phyloP scores from a whole-genome alignment of 2,888 invertebrate genomes.

The Hydrotaea diabolus region DNA sequence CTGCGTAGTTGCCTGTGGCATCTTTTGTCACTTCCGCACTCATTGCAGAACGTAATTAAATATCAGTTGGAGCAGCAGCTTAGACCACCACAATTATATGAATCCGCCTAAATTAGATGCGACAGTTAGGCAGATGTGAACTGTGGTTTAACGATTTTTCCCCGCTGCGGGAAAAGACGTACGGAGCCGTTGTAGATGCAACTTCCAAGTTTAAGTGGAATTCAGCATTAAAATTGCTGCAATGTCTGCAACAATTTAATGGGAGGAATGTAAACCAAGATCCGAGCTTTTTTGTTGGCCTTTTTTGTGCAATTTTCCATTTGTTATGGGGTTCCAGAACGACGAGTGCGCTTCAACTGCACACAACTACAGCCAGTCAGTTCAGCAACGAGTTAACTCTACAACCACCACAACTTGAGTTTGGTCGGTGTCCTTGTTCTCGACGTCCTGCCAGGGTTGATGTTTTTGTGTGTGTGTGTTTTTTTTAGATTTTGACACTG shows the following conservation, averaged over 20 bases:
- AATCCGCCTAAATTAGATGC: neutral
- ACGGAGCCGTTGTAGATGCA: neutral
- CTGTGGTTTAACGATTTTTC: neutral
- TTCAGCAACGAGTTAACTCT: constrained; percentile 49
- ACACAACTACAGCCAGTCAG: constrained; percentile 12
- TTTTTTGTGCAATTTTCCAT: constrained; percentile 29
- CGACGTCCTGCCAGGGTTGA: neutral
- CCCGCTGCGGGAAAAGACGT: neutral
- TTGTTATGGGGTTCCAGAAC: constrained; percentile 29
- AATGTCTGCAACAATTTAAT: constrained; percentile 19
- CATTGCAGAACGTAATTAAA: constrained; percentile 67
- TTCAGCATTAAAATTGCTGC: constrained; percentile 28
- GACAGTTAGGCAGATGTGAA: neutral
- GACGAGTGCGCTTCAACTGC: constrained; percentile 26
- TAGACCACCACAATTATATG: constrained; percentile 39
- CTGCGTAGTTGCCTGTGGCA: constrained; percentile 56
- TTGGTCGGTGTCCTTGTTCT: constrained; percentile 28
- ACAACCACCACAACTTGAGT: constrained; percentile 51
- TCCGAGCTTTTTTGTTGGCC: neutral
- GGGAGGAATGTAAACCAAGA: constrained; percentile 9
- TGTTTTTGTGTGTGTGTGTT: neutral
- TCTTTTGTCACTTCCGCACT: constrained; percentile 66
- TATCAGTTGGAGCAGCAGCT: constrained; percentile 52
- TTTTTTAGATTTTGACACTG: constrained; percentile 41
- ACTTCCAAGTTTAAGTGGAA: neutral